These are phyloP conservation scores for Rugalucina vietnamica DNA, from an alignment of 2,888 invertebrate genomes.

Conservation along the genomic window DNA sequence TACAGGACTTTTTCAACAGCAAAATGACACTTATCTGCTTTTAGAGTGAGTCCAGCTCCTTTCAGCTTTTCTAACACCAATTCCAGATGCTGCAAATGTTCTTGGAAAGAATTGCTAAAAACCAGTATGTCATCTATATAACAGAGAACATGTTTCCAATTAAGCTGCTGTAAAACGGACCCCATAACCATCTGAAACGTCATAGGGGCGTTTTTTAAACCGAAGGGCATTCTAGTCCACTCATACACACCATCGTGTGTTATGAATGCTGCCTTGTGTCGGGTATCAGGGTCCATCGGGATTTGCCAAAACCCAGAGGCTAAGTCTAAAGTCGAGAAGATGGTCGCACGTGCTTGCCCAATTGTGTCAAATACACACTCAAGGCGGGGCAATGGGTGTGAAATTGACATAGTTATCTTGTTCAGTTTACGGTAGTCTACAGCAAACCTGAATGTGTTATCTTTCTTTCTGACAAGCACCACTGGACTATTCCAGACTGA, in stretches of 20 bases:
- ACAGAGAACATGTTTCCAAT: constrained; percentile 64
- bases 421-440: constrained; percentile 61
- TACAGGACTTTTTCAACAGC: constrained; percentile 53
- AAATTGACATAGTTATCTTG: constrained; percentile 53
- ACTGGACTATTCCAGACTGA: constrained; percentile 55
- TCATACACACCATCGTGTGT: constrained; percentile 55
- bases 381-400: constrained; percentile 59
- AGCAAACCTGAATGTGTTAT: constrained; percentile 51
- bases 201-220: constrained; percentile 57
- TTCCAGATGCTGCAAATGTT: constrained; percentile 57
- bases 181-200: constrained; percentile 59
- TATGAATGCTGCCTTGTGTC: constrained; percentile 63
- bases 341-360: constrained; percentile 40
- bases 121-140: constrained; percentile 66
- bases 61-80: constrained; percentile 42
- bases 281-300: constrained; percentile 50
- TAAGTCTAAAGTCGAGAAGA: constrained; percentile 52
- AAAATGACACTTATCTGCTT: constrained; percentile 62
- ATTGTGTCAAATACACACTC: constrained; percentile 56
- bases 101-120: constrained; percentile 57
- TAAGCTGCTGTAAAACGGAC: constrained; percentile 55
- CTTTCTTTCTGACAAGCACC: constrained; percentile 53
- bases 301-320: constrained; percentile 55
- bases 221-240: constrained; percentile 55
- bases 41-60: constrained; percentile 44